phyloP scores from a whole-genome alignment of 1,140 invertebrate genomes.

The Lerema accius region DNA sequence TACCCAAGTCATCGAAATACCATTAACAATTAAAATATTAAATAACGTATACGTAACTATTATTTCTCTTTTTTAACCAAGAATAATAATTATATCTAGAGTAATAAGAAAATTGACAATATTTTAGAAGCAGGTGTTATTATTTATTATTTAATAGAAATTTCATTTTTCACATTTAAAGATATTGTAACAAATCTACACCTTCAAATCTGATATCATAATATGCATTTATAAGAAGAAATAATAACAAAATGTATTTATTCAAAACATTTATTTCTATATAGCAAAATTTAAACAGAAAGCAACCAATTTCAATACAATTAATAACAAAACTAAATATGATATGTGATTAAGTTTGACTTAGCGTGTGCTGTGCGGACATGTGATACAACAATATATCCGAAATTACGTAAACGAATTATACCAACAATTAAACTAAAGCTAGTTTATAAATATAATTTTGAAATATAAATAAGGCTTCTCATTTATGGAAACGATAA shows the following conservation, averaged over 20 bases:
- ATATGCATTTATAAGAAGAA: no score
- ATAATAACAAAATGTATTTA: conserved; percentile 32
- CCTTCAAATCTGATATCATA: no score
- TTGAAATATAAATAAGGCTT: conserved; percentile 51
- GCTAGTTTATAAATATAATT: conserved; percentile 70
- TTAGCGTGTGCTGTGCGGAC: conserved; percentile 65
- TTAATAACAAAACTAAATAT: conserved; percentile 76
- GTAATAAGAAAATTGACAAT: no score
- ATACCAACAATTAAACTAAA: conserved; percentile 70
- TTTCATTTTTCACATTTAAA: no score
- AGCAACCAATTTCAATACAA: conserved; percentile 73
- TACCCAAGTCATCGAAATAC: no score
- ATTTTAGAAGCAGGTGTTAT: no score
- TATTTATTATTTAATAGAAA: no score
- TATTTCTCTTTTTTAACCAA: no score
- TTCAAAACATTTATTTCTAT: conserved; percentile 73
- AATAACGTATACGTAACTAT: no score
- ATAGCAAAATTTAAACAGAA: conserved; percentile 76
- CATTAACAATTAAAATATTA: no score
- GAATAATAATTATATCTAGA: no score
- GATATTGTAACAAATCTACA: no score
- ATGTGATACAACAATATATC: conserved; percentile 44
- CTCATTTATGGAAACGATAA: conserved; percentile 16
- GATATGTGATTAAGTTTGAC: conserved; percentile 79
- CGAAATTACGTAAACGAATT: conserved; percentile 57